Conservation (phyloP, 2,797 vertebrate genomes). For the Propithecus perrieri region DNA sequence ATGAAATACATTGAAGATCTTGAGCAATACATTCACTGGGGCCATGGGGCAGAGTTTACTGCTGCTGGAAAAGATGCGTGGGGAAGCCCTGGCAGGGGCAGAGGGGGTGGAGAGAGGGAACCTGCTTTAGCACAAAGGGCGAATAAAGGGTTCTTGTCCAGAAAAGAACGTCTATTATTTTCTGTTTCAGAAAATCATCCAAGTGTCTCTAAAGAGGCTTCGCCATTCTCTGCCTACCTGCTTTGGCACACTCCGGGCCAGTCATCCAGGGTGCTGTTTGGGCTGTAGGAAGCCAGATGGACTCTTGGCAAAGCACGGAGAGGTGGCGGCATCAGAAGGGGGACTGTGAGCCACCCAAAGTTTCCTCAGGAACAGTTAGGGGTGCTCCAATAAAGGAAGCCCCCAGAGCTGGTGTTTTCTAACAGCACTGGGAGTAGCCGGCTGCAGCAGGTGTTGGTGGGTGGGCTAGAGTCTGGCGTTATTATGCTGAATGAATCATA, state of each 20-base stretch:
- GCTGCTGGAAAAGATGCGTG: background rate
- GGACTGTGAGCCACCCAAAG: background rate
- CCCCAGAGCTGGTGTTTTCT: background rate
- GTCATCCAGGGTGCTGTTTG: conserved; percentile 41
- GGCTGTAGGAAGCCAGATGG: conserved; percentile 42
- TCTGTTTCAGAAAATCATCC: background rate
- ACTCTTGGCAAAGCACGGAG: conserved; percentile 19
- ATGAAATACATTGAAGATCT: background rate
- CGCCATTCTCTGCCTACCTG: background rate
- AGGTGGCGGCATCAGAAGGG: background rate
- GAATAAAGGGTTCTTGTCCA: background rate
- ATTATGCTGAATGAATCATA: conserved; percentile 22
- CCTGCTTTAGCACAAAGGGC: background rate
- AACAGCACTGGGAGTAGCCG: background rate
- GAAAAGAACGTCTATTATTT: background rate
- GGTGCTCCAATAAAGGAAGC: background rate
- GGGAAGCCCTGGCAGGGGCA: background rate
- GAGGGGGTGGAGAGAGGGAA: too few relatives aligned
- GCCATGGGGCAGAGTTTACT: background rate
- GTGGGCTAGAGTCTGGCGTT: background rate
- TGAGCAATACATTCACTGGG: background rate
- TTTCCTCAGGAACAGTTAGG: background rate
- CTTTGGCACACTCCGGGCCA: background rate
- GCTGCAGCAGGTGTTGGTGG: background rate
- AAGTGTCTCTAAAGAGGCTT: background rate